phyloP scores from a whole-genome alignment of 2,113 vertebrate species.

The Delphinus delphis region DNA sequence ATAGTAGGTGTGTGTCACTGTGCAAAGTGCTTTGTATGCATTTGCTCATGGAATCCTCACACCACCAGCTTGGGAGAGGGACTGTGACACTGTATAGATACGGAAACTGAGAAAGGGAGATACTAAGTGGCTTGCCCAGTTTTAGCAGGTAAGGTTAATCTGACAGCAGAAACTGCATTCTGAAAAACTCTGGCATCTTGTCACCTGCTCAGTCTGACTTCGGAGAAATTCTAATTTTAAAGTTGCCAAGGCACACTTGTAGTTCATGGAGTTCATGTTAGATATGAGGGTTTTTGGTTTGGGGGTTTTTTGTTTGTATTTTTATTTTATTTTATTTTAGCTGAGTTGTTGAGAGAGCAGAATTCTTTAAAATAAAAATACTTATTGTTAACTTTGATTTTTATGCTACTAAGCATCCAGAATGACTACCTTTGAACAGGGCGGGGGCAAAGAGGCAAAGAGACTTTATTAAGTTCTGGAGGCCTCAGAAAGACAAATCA shows the following conservation, averaged over 20 bases:
- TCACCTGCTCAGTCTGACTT: not conserved
- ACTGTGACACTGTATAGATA: accelerated
- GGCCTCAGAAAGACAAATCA: not conserved
- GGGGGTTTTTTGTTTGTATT: not conserved
- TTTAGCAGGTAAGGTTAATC: not conserved
- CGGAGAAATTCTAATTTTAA: not conserved
- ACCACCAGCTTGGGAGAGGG: not conserved
- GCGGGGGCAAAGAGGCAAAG: not conserved
- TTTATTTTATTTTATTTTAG: not conserved
- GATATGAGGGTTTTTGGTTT: not conserved
- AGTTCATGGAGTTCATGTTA: not conserved
- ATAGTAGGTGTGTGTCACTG: no score
- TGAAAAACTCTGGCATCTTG: not conserved
- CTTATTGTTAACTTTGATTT: conserved; percentile 6
- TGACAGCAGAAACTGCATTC: not conserved
- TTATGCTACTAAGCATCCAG: not conserved
- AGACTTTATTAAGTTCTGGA: not conserved
- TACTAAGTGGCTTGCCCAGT: not conserved
- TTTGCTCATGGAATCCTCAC: not conserved
- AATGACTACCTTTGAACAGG: not conserved
- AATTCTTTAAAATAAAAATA: not conserved
- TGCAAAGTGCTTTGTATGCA: not conserved
- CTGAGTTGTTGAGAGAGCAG: not conserved
- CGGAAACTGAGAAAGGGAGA: not conserved
- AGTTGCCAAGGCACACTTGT: not conserved